phyloP scores from a whole-genome alignment of 2,888 invertebrate species.

The Hemicrepidius hirtus region DNA sequence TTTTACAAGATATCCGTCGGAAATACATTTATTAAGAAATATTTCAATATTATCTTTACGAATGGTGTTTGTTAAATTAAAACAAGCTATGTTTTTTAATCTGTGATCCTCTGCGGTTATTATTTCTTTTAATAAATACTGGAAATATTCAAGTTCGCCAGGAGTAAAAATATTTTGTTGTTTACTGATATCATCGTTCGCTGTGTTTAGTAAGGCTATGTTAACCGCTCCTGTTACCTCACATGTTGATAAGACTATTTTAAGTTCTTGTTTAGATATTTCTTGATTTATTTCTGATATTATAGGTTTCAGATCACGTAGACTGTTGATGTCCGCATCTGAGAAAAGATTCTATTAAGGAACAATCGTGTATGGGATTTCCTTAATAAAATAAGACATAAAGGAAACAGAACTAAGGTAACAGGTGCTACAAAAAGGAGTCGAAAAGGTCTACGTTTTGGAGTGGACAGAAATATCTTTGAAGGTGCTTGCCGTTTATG shows the following conservation, averaged over 20 bases:
- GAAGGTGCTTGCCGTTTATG: too few species aligned
- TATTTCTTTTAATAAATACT: slow-evolving; percentile 64
- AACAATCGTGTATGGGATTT: too few species aligned
- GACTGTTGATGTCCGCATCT: too few species aligned
- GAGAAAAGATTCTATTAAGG: too few species aligned
- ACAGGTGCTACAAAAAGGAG: too few species aligned
- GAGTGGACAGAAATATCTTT: too few species aligned
- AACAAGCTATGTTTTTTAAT: slow-evolving; percentile 60
- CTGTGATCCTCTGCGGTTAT: slow-evolving; percentile 60
- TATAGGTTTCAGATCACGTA: slow-evolving; percentile 59
- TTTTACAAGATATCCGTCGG: slow-evolving; percentile 63
- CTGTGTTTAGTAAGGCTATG: slow-evolving; percentile 63
- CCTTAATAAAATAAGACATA: too few species aligned
- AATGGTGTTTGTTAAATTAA: slow-evolving; percentile 61
- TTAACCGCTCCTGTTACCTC: slow-evolving; percentile 63
- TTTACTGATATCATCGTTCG: slow-evolving; percentile 64
- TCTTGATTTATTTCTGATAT: slow-evolving; percentile 63
- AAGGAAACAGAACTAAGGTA: too few species aligned
- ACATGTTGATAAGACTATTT: slow-evolving; percentile 62
- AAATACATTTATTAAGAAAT: slow-evolving; percentile 62
- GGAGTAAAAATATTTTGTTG: slow-evolving; percentile 61
- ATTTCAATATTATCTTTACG: slow-evolving; percentile 61
- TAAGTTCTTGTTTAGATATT: slow-evolving; percentile 63
- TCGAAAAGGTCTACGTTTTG: too few species aligned
- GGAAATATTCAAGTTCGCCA: slow-evolving; percentile 66